Base-by-base conservation (phyloP, 2,113 vertebrate species). In the Procavia capensis region DNA sequence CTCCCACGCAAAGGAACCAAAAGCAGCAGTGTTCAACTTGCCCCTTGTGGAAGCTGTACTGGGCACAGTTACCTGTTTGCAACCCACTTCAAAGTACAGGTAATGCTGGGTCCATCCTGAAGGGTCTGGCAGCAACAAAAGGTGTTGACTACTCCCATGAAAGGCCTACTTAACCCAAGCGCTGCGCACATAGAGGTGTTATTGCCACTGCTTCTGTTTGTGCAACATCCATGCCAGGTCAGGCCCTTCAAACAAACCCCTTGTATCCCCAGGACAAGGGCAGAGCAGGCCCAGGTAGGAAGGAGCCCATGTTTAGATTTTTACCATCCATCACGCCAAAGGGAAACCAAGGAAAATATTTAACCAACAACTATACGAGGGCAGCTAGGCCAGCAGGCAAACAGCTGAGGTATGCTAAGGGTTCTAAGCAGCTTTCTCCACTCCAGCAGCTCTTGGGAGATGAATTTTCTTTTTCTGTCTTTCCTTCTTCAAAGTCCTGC, bases 81-180 rank as follows among this genome's bases (percentile, higher is more conserved):
- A 98, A 59, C 47, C 84, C 93, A 95, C 94, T 91, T 95, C 93
- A 96, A 96, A 97, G 93, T 2, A 36, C 0, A 0, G 57, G 81
- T 68, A 90, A 83, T 66, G 57, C 82, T 82, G 57, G 66, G 83
- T 90, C 89, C n/a, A 24, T 79, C 81, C 90, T 31, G 36, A 82
- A 94, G 93, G 57, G 41, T 85, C 95, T 96, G 96, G 79, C 95
- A 96, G 54, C 92, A 95, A 96, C 94, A 95, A 95, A 95, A 96
- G 83, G 88, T 91, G 93, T 70, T 94, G 95, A 96, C 95, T 85
- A 9, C 50, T 20, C 34, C 79, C 83, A 41, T 74, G 78, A 91
- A 97, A 94, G 78, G 74, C 10, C 94, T 94, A 81, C 96, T 96
- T 94, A 97, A 41, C 64, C 87, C 34, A 13, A 79, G 72, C 66